phyloP scores from a whole-genome alignment of 2,888 invertebrate genomes.

The Eugnorisma glareosa region DNA sequence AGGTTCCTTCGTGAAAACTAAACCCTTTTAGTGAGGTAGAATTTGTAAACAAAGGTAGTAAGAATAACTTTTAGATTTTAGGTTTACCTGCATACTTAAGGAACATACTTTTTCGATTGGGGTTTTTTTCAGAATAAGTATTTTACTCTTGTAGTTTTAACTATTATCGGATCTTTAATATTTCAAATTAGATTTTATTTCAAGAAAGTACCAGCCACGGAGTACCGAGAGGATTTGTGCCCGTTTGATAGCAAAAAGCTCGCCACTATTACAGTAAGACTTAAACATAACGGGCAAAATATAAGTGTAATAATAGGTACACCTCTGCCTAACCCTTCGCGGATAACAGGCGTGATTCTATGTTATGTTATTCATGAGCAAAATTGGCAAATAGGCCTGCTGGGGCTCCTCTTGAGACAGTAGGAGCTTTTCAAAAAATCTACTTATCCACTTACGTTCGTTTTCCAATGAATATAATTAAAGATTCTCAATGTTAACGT shows the following conservation, averaged over 20 bases:
- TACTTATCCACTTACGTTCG: neutral
- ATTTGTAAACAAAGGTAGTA: conserved; percentile 17
- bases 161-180: neutral
- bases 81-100: neutral
- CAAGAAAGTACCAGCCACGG: neutral
- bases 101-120: neutral
- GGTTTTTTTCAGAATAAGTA: neutral
- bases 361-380: neutral
- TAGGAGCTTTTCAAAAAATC: neutral
- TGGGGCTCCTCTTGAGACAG: neutral
- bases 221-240: neutral
- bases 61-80: neutral
- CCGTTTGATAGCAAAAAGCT: neutral
- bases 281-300: neutral
- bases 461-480: neutral
- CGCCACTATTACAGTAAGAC: neutral
- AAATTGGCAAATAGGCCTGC: neutral
- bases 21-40: conserved; percentile 18
- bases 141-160: neutral
- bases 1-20: neutral
- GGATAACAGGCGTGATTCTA: neutral
- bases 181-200: neutral
- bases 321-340: neutral
- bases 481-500: neutral
- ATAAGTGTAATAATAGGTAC: neutral